phyloP scores from a whole-genome alignment of 2,113 vertebrate species.

The Nannobrachium achirus region DNA sequence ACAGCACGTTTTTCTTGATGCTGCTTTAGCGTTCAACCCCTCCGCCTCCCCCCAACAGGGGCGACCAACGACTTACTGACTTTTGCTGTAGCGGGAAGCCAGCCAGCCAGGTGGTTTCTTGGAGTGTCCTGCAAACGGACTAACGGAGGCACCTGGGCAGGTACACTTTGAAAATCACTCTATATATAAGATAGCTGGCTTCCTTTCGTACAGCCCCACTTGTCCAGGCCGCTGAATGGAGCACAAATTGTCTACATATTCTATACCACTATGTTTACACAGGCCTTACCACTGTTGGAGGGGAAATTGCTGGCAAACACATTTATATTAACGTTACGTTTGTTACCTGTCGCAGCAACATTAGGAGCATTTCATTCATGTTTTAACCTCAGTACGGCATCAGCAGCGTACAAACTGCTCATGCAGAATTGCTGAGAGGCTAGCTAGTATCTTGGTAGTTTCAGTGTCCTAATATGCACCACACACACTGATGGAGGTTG shows the following conservation, averaged over 20 bases:
- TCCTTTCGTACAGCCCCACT: no score
- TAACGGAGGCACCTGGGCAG: constrained; percentile 57
- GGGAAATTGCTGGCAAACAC: no score
- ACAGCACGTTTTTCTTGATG: constrained; percentile 60
- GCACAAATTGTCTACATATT: no score
- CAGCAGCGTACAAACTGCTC: constrained; percentile 5
- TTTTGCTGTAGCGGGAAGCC: constrained; percentile 36
- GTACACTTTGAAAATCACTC: constrained; percentile 63
- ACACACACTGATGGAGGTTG: background rate
- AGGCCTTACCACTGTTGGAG: no score
- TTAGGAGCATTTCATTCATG: no score
- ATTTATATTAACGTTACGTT: background rate
- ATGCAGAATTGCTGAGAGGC: constrained; percentile 3
- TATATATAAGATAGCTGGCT: constrained; percentile 18
- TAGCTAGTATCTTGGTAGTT: background rate
- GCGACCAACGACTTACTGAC: constrained; percentile 53
- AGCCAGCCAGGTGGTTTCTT: constrained; percentile 65
- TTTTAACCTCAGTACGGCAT: background rate
- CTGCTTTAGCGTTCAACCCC: constrained; percentile 56
- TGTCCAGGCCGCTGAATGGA: no score
- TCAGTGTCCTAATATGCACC: background rate
- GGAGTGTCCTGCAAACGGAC: constrained; percentile 61
- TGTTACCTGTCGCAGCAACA: background rate
- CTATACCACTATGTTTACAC: no score
- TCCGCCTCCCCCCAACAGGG: no score